Evolutionary conservation across 2,113 vertebrate genomes (phyloP).

Genomic region (Astur gentilis): DNA sequence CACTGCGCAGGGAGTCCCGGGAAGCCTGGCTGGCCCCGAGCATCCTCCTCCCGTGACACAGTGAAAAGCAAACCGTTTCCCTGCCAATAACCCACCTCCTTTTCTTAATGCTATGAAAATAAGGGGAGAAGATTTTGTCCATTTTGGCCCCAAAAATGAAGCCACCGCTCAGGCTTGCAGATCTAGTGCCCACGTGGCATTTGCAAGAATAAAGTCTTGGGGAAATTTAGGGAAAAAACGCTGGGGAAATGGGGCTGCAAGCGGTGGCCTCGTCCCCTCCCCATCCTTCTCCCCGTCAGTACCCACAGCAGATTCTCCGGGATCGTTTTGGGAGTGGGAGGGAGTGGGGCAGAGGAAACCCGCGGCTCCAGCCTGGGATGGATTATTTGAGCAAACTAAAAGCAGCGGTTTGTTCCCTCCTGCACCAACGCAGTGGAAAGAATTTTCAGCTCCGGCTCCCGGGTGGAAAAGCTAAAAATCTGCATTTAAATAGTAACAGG

Average conservation of each 20-base stretch:
- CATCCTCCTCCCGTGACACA: accelerated
- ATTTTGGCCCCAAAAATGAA: neutral
- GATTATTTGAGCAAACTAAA: slow-evolving; percentile 35
- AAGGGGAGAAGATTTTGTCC: neutral
- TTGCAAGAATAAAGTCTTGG: neutral
- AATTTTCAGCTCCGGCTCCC: slow-evolving; percentile 29
- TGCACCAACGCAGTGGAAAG: slow-evolving; percentile 54
- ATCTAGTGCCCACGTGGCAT: accelerated
- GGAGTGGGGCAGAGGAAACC: neutral
- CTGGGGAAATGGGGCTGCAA: neutral
- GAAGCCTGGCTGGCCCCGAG: neutral
- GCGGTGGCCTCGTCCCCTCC: neutral
- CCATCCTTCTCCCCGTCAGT: neutral
- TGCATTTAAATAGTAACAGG: slow-evolving; percentile 48
- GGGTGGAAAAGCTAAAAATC: slow-evolving; percentile 60
- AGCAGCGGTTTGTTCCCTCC: slow-evolving; percentile 43
- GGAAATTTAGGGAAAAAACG: neutral
- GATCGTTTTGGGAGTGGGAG: neutral
- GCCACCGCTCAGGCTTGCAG: neutral
- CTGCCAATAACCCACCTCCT: neutral
- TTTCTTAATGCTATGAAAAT: neutral
- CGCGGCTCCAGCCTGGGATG: slow-evolving; percentile 10
- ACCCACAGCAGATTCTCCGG: neutral
- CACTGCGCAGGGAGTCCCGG: neutral
- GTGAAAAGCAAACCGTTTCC: neutral